Base-by-base conservation (phyloP, 1,140 invertebrate genomes). In the Caenorhabditis latens region DNA sequence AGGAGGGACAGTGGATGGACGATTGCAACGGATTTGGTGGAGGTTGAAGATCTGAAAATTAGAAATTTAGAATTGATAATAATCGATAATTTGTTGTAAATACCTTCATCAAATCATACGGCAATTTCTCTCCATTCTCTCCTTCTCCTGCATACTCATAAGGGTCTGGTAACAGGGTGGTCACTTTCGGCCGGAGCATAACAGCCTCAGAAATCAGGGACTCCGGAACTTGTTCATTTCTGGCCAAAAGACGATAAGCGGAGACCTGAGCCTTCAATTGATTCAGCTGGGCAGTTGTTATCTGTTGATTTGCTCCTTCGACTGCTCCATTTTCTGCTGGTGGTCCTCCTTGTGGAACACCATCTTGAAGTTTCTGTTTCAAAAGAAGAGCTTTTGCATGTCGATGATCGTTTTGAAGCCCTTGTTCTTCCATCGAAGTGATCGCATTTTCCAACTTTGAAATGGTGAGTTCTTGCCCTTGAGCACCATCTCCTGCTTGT, bases 221-320 rank as follows among this genome's bases (percentile, higher is more conserved):
- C n/a, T 91, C 53, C 4, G 96, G 95, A 21, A 99, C 94, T 19
- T 96, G 96, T 92, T 98, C 96, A 93, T 97, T 98, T 79, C 97
- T 94, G n/a, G 97, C 96, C 63, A 99, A 93, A 89, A 96, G 94
- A 88, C 97, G 95, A 93, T 99, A 99, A 0, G 97, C 97, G 94
- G 97, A 96, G 90, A 99, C 98, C 93, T 99, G 98, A 21, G 96
- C 96, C 93, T 95, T 94, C 19, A 98, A 93, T 92, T 97, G 96
- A 84, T 95, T 94, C 84, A 97, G 94, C 93, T 97, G 96, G 55
- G 50, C 43, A 19, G 40, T 83, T 13, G 82, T 82, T 67, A 75
- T 84, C 53, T 63, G 61, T 58, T 84, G 53, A 24, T 83, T 19
- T 9, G 13, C 40, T 84, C 16, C 57, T n/a, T 9, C 21, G 14